A percentile compares a stretch with the other conserved stretches of the same genome.
These are phyloP conservation scores for Hypotaenidia philippensis DNA, from an alignment of 2,797 vertebrate genomes.

Conservation along the genomic window DNA sequence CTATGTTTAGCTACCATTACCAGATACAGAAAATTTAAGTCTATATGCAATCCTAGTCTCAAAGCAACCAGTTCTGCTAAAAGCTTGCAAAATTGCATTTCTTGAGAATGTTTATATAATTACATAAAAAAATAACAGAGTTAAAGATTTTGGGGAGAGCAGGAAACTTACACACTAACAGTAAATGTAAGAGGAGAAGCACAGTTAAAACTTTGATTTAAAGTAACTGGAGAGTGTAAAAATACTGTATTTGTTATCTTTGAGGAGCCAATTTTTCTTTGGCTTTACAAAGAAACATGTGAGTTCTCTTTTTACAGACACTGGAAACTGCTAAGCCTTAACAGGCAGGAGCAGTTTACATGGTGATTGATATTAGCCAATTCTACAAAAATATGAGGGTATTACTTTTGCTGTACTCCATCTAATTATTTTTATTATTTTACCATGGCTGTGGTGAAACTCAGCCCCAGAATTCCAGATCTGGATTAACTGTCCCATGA, in stretches of 20 bases:
- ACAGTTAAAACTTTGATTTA: slow-evolving; percentile 30
- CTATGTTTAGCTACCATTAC: not conserved
- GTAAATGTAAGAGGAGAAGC: slow-evolving; percentile 34
- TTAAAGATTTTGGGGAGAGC: not conserved
- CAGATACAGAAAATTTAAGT: not conserved
- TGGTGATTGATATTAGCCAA: not conserved
- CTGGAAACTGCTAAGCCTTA: slow-evolving; percentile 23
- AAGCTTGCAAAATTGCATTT: slow-evolving; percentile 21
- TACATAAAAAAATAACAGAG: slow-evolving; percentile 23
- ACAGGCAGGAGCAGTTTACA: not conserved
- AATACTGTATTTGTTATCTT: slow-evolving; percentile 28
- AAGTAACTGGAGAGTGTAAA: slow-evolving; percentile 54
- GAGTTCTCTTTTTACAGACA: slow-evolving; percentile 23
- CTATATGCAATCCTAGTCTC: not conserved
- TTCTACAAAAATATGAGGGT: slow-evolving; percentile 15
- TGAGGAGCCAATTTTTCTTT: slow-evolving; percentile 33
- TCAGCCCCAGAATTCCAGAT: slow-evolving; percentile 31
- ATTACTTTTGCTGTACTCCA: not conserved
- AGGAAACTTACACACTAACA: not conserved
- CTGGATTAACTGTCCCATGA: slow-evolving; percentile 25
- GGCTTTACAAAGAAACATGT: slow-evolving; percentile 12
- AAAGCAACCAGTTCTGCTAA: slow-evolving; percentile 33
- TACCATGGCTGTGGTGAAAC: not conserved
- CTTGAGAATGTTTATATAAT: not conserved
- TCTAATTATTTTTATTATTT: slow-evolving; percentile 50